Evolutionary conservation across 2,113 vertebrate species (phyloP).

Genomic region (Sakesphorus luctuosus): DNA sequence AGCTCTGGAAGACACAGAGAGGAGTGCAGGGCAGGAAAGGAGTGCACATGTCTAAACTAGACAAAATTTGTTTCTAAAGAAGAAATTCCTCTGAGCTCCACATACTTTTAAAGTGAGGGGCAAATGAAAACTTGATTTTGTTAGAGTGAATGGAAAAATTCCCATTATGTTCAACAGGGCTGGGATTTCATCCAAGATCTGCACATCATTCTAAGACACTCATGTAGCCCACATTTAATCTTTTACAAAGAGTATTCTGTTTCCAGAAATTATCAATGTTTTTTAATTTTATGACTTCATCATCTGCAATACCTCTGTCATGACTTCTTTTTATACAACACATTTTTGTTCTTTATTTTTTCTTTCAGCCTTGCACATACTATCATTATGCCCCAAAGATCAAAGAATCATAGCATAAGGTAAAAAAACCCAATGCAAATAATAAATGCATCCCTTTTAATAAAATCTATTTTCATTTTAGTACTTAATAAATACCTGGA

Average conservation of each 20-base stretch:
- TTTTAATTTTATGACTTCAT: constrained; percentile 41
- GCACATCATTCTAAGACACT: constrained; percentile 2
- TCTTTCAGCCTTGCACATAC: not conserved
- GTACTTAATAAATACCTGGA: constrained; percentile 30
- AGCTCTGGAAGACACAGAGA: not conserved
- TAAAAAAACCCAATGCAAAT: constrained; percentile 16
- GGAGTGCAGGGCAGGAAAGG: not conserved
- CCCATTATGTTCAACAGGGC: not conserved
- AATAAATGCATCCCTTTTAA: not conserved
- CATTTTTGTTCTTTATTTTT: not conserved
- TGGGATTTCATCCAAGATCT: constrained; percentile 48
- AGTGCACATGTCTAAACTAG: not conserved
- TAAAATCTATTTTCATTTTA: constrained; percentile 20
- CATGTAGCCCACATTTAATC: not conserved
- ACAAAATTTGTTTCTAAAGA: not conserved
- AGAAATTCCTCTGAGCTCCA: not conserved
- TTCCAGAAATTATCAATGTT: constrained; percentile 50
- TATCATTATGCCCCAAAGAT: not conserved
- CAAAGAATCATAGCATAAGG: constrained; percentile 1
- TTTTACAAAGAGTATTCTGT: constrained; percentile 1
- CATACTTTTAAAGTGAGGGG: not conserved
- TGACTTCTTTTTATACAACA: constrained; percentile 33
- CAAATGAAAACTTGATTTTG: constrained; percentile 20
- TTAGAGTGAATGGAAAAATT: constrained; percentile 8
- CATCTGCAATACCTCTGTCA: not conserved